These are phyloP conservation scores for Corvus hawaiiensis DNA, from an alignment of 2,113 vertebrate genomes.

Conservation along the genomic window DNA sequence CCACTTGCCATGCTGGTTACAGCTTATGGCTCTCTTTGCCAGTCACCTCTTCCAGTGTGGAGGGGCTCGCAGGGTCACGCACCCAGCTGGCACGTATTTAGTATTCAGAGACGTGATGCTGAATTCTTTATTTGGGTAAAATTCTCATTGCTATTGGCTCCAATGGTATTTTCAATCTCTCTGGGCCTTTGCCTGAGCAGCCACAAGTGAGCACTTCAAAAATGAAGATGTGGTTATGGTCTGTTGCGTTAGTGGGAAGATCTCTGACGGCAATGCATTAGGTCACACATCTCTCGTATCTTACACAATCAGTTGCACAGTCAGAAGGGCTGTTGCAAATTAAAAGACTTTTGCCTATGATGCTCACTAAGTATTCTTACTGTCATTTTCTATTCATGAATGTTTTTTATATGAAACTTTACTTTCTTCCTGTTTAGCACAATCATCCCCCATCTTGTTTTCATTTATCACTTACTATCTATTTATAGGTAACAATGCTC, in stretches of 20 bases:
- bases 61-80: background rate
- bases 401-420: background rate
- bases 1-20: background rate
- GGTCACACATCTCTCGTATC: background rate
- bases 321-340: background rate
- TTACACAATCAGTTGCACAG: background rate
- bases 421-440: background rate
- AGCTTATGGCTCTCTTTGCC: background rate
- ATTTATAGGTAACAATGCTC: background rate
- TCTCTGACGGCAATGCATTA: background rate
- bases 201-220: background rate
- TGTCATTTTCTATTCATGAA: background rate
- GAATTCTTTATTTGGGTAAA: background rate
- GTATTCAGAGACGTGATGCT: background rate
- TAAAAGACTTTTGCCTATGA: background rate
- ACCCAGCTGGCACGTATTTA: background rate
- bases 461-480: background rate
- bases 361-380: background rate
- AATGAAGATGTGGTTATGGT: background rate
- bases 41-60: accelerated
- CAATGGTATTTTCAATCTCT: background rate
- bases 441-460: background rate
- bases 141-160: background rate
- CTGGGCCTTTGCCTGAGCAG: background rate
- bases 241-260: background rate